Base-by-base conservation (phyloP, 2,797 vertebrate species). In the Acanthornis magna region DNA sequence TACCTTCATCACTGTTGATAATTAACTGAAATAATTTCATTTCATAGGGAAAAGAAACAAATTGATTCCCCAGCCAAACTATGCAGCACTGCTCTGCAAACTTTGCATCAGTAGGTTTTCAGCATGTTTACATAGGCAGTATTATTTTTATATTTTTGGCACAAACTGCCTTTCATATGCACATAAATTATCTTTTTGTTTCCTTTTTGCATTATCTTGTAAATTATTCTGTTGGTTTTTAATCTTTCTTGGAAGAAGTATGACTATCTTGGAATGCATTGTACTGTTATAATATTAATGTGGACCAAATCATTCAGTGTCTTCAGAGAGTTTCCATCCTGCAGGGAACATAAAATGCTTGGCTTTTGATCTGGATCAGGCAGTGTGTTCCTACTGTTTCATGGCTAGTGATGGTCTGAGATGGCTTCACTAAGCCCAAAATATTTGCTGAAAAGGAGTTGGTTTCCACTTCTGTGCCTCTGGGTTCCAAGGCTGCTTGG, bases 201-300 rank as follows among this genome's bases (percentile, higher is more conserved):
- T 91, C 36, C n/a, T 74, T 93, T 94, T 78, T 85, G 23, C 47
- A 70, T 75, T 93, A 42, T 73, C 45, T 92, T 70, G n/a, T 75
- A 72, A 73, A 80, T 80, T 75, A 62, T 71, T 91, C 30, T 36
- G 27, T 67, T 62, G 23, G 0, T 15, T 83, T 88, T 68, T 58
- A 83, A 72, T 92, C 34, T 32, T 81, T 85, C 25, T 88, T 84
- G 79, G 79, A 88, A 95, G 58, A 0, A 1, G 13, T 53, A 26
- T 57, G 60, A 63, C 50, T 61, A 43, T 82, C 13, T 89, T 93
- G 67, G 77, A 84, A 82, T 71, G 54, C 36, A 36, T 42, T 74
- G 30, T 68, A 26, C 40, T 71, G 54, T 30, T 21, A 13, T 67
- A 68, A 75, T 18, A 30, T 72, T 89, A 48, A 77, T 18, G 29